Evolutionary conservation across 2,113 vertebrate genomes (phyloP).

Genomic region (Cheilinus undulatus): DNA sequence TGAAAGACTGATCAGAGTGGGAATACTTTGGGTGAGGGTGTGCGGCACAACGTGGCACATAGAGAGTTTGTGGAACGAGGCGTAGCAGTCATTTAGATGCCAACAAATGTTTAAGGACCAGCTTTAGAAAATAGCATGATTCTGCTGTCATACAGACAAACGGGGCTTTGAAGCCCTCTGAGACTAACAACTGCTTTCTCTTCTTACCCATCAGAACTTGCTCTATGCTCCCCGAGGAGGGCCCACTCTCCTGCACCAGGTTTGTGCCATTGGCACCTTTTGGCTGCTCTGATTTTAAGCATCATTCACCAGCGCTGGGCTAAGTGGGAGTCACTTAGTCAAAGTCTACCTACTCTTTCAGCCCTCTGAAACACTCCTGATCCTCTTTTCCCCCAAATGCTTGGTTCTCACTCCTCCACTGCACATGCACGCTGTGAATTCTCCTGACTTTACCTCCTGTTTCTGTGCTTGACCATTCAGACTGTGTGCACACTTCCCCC

Average conservation of each 20-base stretch:
- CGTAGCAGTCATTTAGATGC: too few relatives aligned
- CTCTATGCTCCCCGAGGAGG: conserved; percentile 77
- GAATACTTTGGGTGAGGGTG: too few relatives aligned
- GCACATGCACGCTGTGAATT: conserved; percentile 20
- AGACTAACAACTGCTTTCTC: conserved; percentile 77
- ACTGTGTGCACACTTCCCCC: neutral
- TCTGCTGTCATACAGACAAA: neutral
- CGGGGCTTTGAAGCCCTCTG: conserved; percentile 1
- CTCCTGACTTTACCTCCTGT: conserved; percentile 24
- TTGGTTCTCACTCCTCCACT: conserved; percentile 26
- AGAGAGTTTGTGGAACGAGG: too few relatives aligned
- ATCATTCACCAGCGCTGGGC: conserved; percentile 40
- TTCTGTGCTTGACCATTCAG: conserved; percentile 6
- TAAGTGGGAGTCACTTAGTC: conserved; percentile 38
- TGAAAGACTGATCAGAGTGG: too few relatives aligned
- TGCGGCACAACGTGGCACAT: too few relatives aligned
- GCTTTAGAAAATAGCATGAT: too few relatives aligned
- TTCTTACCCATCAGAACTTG: conserved; percentile 82
- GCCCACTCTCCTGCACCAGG: conserved; percentile 78
- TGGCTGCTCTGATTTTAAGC: conserved; percentile 69
- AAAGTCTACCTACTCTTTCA: conserved; percentile 40
- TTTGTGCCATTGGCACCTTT: conserved; percentile 77
- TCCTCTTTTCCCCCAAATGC: conserved; percentile 9
- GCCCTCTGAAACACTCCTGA: conserved; percentile 27
- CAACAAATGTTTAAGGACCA: too few relatives aligned